Percentiles rank a stretch among this genome's conserved stretches.
Evolutionary conservation across 2,888 invertebrate genomes (phyloP).

Genomic region (Poecilus cupreus): DNA sequence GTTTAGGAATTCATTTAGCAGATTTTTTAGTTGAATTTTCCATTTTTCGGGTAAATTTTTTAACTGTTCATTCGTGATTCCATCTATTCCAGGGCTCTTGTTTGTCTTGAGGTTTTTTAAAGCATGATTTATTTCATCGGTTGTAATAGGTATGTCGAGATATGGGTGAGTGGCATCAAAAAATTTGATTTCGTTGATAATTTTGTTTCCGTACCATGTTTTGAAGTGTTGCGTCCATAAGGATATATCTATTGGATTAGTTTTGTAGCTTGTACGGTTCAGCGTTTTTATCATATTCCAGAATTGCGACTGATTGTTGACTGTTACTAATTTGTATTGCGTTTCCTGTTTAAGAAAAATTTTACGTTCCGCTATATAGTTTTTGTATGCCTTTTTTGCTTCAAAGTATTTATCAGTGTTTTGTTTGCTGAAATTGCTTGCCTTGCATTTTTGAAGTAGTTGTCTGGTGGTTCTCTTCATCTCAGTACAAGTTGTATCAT

Average conservation of each 20-base stretch:
- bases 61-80: constrained; percentile 47
- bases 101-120: constrained; percentile 50
- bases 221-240: background rate
- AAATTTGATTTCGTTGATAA: background rate
- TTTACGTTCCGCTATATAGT: background rate
- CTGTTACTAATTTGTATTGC: background rate
- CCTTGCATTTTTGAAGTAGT: background rate
- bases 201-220: background rate
- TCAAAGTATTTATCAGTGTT: background rate
- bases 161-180: background rate
- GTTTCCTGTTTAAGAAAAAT: background rate
- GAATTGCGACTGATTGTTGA: background rate
- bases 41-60: background rate
- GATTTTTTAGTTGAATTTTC: background rate
- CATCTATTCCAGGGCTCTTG: constrained; percentile 62
- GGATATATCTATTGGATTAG: background rate
- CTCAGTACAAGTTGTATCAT: background rate
- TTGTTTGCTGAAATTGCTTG: background rate
- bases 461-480: background rate
- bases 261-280: background rate
- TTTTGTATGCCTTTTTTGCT: background rate
- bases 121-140: background rate
- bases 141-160: background rate
- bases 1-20: background rate
- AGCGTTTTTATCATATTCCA: background rate